Evolutionary conservation across 1,140 invertebrate species (phyloP), one percentile per base, ranked within the genome.

Genomic region (Dendroctonus valens): DNA sequence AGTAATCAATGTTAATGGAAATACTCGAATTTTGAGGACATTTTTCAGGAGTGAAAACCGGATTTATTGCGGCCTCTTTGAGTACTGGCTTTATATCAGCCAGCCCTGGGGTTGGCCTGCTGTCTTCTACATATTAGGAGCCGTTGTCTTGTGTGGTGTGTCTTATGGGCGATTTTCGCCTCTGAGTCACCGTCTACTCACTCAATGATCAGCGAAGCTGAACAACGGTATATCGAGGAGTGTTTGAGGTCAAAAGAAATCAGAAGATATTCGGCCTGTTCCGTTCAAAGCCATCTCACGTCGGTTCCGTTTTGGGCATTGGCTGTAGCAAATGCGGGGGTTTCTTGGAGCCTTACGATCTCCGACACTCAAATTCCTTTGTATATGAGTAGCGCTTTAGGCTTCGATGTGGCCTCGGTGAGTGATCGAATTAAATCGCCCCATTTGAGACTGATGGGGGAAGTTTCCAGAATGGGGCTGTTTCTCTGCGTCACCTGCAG

Each of bases 331-430:
- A n/a, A n/a, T n/a, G n/a, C n/a, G n/a, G 88, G 91, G 0, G 90
- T 94, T 74, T 92, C 92, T 74, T 97, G 94, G 94, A 93, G 93
- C 1, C 94, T 92, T 74, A 96, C 93, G 80, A 95, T 91, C 4
- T 83, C 97, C 46, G 81, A 97, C 49, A 94, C 93, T 0, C 87
- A 94, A 78, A 87, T 98, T 69, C 96, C 96, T 0, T 90, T 87
- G 0, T 99, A 95, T 74, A 88, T 98, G 83, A 87, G 88, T 26
- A 85, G 86, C 55, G 87, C 96, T 0, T 81, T 98, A 0, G 78
- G 86, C 51, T 90, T 91, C 69, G 82, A 96, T 59, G 87, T 69
- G 5, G 11, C 15, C 6, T 64, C 62, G 67, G 67, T 69, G 15
- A 60, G 15, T 11, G 49, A n/a, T n/a, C n/a, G n/a, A 39, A 11